Percentiles rank a stretch among this genome's conserved stretches.
Conservation (phyloP, 1,140 invertebrate species). For the Bombus vancouverensis region DNA sequence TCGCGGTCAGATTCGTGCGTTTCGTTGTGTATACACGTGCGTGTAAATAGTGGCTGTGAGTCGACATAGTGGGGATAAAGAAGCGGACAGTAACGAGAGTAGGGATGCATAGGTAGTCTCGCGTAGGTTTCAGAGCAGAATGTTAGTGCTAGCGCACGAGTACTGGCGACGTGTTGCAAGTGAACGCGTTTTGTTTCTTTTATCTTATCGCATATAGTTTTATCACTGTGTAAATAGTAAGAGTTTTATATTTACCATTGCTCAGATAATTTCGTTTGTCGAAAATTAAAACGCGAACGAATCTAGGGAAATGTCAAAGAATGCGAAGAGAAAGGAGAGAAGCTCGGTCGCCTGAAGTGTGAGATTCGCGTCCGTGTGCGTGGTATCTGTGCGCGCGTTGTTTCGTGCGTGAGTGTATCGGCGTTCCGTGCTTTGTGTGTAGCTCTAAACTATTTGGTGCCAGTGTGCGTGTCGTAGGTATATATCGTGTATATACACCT, state of each 20-base stretch:
- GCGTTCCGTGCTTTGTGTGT: neutral
- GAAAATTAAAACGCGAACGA: neutral
- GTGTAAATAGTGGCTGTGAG: neutral
- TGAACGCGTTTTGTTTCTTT: neutral
- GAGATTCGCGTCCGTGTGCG: slow-evolving; percentile 20
- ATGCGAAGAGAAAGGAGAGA: slow-evolving; percentile 56
- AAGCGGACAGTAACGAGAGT: neutral
- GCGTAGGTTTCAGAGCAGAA: neutral
- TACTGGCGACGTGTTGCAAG: neutral
- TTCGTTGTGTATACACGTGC: neutral
- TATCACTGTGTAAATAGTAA: neutral
- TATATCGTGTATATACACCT: neutral
- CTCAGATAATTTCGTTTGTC: neutral
- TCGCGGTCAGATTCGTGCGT: neutral
- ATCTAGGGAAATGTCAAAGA: slow-evolving; percentile 29
- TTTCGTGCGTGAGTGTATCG: neutral
- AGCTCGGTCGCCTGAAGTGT: slow-evolving; percentile 34
- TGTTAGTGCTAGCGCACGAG: neutral
- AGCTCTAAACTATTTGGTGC: neutral
- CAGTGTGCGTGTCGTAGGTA: neutral
- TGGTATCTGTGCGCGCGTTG: neutral
- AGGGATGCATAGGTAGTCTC: slow-evolving; percentile 30
- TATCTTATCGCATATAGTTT: slow-evolving; percentile 23
- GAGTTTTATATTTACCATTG: neutral
- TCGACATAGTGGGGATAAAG: neutral